Base-by-base conservation (phyloP, 2,113 vertebrate genomes). In the Thamnaconus septentrionalis region DNA sequence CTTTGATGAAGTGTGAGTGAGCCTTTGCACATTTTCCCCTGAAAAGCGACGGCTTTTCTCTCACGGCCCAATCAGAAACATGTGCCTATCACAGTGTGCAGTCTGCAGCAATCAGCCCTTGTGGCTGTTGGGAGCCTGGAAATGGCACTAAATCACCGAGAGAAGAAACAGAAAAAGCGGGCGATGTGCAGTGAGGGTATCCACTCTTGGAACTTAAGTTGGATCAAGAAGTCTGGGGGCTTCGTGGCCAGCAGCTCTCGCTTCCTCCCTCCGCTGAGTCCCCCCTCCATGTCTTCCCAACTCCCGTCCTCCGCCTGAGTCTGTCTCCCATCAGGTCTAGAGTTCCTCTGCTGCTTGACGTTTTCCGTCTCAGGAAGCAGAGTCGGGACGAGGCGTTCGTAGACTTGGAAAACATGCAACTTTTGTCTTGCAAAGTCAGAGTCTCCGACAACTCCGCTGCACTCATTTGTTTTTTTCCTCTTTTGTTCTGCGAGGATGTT, bases 1-100 rank as follows among this genome's bases (percentile, higher is more conserved):
- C 75, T 84, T 68, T 87, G 81, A 87, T 86, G 84, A 85, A 79
- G 76, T 85, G 85, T 72, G 85, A 87, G 79, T 75, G 81, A 85
- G 76, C 64, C 56, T 72, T 79, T 71, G 73, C 71, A 83, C 66
- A 66, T 80, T 84, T 73, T 65, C 59, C 73, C 77, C 80, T 68
- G 73, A 71, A 80, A 86, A 88, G 86, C 81, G 83, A 78, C 71
- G 83, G 85, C 84, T 81, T 84, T 76, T 68, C 71, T 74, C 79
- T 73, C 56, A 50, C 53, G 55, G 71, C 76, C 41, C 61, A 88
- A 88, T 87, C 75, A 85, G 81, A 84, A 90, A 80, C 86, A 89
- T 40, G 82, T 89, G 85, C 72, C 75, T 73, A 83, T 86, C 83
- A 72, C 77, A 69, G 73, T 76, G 70, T 75, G 82, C 70, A 72